phyloP scores from a whole-genome alignment of 2,888 invertebrate species.

The Hemithea aestivaria region DNA sequence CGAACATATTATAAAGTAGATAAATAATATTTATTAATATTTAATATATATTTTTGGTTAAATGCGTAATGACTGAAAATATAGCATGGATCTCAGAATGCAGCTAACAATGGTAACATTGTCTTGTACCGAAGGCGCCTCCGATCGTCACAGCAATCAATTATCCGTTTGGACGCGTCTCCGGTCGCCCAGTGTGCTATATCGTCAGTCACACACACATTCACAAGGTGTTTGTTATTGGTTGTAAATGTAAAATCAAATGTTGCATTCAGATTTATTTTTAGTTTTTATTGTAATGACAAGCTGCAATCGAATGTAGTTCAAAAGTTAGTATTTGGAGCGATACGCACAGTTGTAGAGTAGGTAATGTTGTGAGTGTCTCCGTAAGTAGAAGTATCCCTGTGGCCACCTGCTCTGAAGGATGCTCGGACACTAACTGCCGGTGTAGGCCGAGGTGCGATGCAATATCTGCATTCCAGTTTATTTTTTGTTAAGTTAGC shows the following conservation, averaged over 20 bases:
- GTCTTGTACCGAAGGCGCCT: conserved; percentile 41
- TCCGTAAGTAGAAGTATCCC: conserved; percentile 40
- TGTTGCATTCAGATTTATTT: conserved; percentile 74
- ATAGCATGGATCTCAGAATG: conserved; percentile 78
- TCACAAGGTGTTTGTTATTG: conserved; percentile 73
- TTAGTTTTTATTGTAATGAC: conserved; percentile 65
- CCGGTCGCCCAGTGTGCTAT: conserved; percentile 60
- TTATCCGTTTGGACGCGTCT: conserved; percentile 37
- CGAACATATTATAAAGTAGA: conserved; percentile 52
- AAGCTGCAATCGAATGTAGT: conserved; percentile 73
- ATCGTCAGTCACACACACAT: conserved; percentile 63
- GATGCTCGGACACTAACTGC: conserved; percentile 21
- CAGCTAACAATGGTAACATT: conserved; percentile 62
- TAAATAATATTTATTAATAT: conserved; percentile 52
- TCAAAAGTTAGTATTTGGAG: conserved; percentile 68
- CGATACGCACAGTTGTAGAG: conserved; percentile 70
- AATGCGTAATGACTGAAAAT: conserved; percentile 72
- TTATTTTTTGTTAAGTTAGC: conserved; percentile 62
- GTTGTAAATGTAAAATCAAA: conserved; percentile 59
- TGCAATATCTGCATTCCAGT: conserved; percentile 79
- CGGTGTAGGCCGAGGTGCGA: conserved; percentile 63
- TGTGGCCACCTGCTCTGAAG: conserved; percentile 24
- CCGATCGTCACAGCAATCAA: conserved; percentile 30
- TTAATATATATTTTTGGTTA: conserved; percentile 53
- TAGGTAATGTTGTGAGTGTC: conserved; percentile 57